Evolutionary conservation across 2,113 vertebrate genomes (phyloP), one percentile per base, ranked within the genome.

Genomic region (Xenopus laevis): DNA sequence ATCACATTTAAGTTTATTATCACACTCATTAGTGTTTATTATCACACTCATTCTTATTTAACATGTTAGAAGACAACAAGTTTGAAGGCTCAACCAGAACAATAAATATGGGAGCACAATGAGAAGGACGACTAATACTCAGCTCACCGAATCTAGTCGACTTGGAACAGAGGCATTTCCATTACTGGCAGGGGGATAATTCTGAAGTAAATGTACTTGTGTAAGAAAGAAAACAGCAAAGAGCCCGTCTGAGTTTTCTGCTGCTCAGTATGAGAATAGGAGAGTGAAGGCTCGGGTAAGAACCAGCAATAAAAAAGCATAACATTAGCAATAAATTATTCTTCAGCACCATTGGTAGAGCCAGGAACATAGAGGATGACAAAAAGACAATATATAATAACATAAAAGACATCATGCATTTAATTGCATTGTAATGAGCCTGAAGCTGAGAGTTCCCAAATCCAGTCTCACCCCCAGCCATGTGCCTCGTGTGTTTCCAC

Each of bases 201-300:
- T 40, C 33, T 5, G 15, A 9, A 3, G 7, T 55, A n/a, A 55
- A 16, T 3, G 13, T 55, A 16, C 47, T n/a, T n/a, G 17, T 16
- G 18, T 16, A 55, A 16, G 15, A 55, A n/a, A 55, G 17, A 17
- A 16, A n/a, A n/a, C 6, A 9, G 1, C 15, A 55, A 7, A 55
- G 17, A 5, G 40, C 5, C 15, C 40, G 15, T 20, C 74, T 85
- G 20, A 86, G 67, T 55, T 78, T 82, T 45, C 77, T 70, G 50
- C 85, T 83, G 57, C 70, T 79, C 55, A 79, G 16, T 30, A 86
- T 72, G 60, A 87, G 68, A 46, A 82, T 46, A 30, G 78, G 1
- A 57, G 86, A 77, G 81, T 53, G 78, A 79, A 10, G 27, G 6
- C 66, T 68, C n/a, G 72, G 30, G 15, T 82, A 84, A 12, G 70